Conservation (phyloP, 2,888 invertebrate species). For the Chymomyza caudatula region DNA sequence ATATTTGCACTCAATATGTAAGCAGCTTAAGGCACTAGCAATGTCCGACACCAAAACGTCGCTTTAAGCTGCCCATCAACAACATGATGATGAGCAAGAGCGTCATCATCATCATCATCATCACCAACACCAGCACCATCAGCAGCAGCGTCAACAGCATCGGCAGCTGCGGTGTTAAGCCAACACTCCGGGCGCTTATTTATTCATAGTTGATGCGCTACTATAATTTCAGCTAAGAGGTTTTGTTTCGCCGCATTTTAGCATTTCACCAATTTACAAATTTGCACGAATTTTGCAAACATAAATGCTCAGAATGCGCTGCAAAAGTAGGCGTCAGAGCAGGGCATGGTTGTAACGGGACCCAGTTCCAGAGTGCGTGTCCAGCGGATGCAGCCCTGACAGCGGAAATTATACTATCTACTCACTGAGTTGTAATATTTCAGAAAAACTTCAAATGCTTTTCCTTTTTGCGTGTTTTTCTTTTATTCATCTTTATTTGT, state of each 20-base stretch:
- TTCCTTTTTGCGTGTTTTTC: background rate
- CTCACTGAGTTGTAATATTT: constrained; percentile 33
- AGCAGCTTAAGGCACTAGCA: background rate
- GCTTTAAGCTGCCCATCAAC: background rate
- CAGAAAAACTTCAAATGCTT: background rate
- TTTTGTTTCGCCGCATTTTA: background rate
- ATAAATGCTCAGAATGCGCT: too few relatives aligned
- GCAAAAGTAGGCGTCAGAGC: too few relatives aligned
- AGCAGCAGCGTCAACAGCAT: background rate
- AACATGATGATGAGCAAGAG: too few relatives aligned
- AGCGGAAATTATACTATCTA: constrained; percentile 60
- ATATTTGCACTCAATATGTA: background rate
- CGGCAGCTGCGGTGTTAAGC: background rate
- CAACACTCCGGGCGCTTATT: background rate
- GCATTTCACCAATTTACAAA: background rate
- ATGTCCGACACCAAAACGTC: background rate
- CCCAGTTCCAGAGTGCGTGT: background rate
- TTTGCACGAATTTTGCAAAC: background rate
- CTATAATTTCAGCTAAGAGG: background rate
- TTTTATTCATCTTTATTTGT: background rate
- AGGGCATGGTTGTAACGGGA: too few relatives aligned
- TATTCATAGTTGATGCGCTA: background rate
- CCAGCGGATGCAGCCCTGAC: constrained; percentile 51
- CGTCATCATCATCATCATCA: background rate
- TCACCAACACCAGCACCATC: background rate